Evolutionary conservation across 2,797 vertebrate genomes (phyloP), one percentile per base, ranked within the genome.

Genomic region (Xiphophorus birchmanni): DNA sequence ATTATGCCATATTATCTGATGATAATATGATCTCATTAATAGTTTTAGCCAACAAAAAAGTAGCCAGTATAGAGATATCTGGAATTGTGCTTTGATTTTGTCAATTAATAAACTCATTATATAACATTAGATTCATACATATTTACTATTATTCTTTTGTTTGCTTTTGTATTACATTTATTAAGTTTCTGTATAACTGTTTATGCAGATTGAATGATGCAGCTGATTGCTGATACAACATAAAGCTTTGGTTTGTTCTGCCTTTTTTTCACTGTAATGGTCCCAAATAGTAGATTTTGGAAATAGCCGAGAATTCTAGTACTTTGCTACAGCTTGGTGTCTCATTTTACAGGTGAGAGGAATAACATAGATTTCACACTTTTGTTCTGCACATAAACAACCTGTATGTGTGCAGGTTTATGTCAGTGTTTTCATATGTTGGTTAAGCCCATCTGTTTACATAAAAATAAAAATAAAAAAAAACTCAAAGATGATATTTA

Each of bases 401-500:
- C 10, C 23, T n/a, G 23, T 29, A 13, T 58, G n/a, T 58, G 54
- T 29, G 1, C 54, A 58, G n/a, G 11, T 58, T 58, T 58, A n/a
- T 10, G 54, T n/a, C 26, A n/a, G 10, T 58, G 26, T 32, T 32
- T 58, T 29, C 26, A 58, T 58, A 26, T 58, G 54, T 58, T 29
- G 3, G 4, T 29, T 29, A 52, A 54, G 52, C 23, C 56, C n/a
- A 13, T 29, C 26, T 58, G n/a, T 58, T 32, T 29, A 60, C 26
- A 58, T 58, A 4, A 58, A 58, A 13, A 32, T 32, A 32, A 32
- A 32, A 32, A 32, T 2, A 32, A 32, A 2, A 32, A 32, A 32
- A 32, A 32, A 32, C 37, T 40, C 37, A 40, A 40, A 40, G 37
- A 5, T 40, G 37, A 40, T 40, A 83, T 88, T 83, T 77, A 42